Evolutionary conservation across 2,113 vertebrate genomes (phyloP), one percentile per base, ranked within the genome.

Genomic region (Argyrosomus japonicus): DNA sequence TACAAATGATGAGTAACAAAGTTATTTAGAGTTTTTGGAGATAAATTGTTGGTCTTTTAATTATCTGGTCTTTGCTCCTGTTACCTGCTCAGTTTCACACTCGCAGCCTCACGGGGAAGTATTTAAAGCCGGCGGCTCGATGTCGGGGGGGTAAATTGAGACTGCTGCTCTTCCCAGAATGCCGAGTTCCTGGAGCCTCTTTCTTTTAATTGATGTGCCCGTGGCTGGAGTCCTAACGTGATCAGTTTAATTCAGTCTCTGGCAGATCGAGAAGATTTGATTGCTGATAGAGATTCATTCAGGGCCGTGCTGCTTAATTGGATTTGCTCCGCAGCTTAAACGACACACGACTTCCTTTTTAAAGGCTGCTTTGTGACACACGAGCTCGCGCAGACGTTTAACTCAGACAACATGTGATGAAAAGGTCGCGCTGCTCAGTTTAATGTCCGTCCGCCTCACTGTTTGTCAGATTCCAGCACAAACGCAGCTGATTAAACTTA

Each of bases 221-320:
- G 0, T 29, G 57, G 58, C 58, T 32, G 23, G 47, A 32, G 43
- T 29, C 63, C 54, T 60, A 51, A 53, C 2, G 23, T 0, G 65
- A 75, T 85, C 69, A 6, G 2, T 10, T 80, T 54, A 81, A 84
- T 84, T 84, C 57, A 40, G 77, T 64, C 62, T 73, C 17, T 53
- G 67, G 43, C 68, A 4, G 68, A 81, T 81, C 0, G 14, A 70
- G 63, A n/a, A 21, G 81, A 81, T 71, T 27, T 74, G 58, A 65
- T 81, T 0, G 15, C 54, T 65, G 81, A 81, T 69, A n/a, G 60
- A 67, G 53, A 75, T 79, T 75, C 70, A 63, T 72, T 88, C 70
- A 50, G 58, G 68, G 36, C 78, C 2, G 74, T 45, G 40, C 13
- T 0, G 1, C 18, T 43, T 82, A 72, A 85, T 82, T 79, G 65